These are phyloP conservation scores for Himalopsyche kuldschensis DNA, from an alignment of 2,888 invertebrate genomes.

Conservation along the genomic window DNA sequence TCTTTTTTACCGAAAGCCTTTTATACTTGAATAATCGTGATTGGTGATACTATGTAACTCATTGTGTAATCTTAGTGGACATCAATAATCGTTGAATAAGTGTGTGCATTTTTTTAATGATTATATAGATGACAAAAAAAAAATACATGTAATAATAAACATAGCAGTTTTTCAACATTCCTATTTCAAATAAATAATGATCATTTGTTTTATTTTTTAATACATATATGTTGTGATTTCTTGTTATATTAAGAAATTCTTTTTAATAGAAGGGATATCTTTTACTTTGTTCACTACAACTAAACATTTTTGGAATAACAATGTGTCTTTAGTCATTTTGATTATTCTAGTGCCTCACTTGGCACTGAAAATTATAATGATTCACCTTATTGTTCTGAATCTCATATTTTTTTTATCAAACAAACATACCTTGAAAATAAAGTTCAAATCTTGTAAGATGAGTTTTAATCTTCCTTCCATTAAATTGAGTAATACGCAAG, in stretches of 20 bases:
- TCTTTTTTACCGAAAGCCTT: background rate
- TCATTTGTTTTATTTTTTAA: background rate
- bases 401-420: background rate
- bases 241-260: background rate
- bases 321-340: background rate
- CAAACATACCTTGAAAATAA: conserved; percentile 11
- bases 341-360: background rate
- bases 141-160: background rate
- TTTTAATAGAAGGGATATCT: background rate
- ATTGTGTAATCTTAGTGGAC: background rate
- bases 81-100: background rate
- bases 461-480: background rate
- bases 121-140: background rate
- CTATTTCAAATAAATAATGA: background rate
- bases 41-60: background rate
- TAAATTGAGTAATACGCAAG: background rate
- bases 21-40: background rate
- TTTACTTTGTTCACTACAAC: background rate
- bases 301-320: background rate
- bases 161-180: background rate
- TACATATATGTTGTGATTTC: background rate
- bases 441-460: conserved; percentile 18
- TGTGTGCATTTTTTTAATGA: background rate
- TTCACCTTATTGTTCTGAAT: background rate
- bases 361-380: background rate